Evolutionary conservation across 2,888 invertebrate genomes (phyloP).

Genomic region (Theretra japonica): DNA sequence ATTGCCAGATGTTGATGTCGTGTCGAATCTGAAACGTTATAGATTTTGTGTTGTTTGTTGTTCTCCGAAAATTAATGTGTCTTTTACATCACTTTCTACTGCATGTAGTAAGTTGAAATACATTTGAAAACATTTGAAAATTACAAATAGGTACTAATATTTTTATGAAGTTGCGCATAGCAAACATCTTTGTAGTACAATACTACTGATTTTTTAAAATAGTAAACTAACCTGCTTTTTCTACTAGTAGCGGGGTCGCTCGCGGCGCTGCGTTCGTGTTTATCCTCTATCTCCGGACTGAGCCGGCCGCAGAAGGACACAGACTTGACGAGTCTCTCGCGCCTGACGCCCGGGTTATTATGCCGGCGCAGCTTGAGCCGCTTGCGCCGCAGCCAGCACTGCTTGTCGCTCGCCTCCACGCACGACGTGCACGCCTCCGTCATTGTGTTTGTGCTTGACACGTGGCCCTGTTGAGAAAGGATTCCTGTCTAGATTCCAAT

Average conservation of each 20-base stretch:
- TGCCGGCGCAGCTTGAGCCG: slow-evolving; percentile 68
- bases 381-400: slow-evolving; percentile 76
- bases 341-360: slow-evolving; percentile 57
- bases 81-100: too few relatives aligned
- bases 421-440: slow-evolving; percentile 82
- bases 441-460: slow-evolving; percentile 82
- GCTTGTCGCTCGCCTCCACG: slow-evolving; percentile 79
- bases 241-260: slow-evolving; percentile 87
- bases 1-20: slow-evolving; percentile 86
- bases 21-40: slow-evolving; percentile 74
- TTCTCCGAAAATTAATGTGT: too few relatives aligned
- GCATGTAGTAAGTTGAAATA: too few relatives aligned
- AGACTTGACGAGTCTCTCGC: slow-evolving; percentile 87
- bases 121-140: too few relatives aligned
- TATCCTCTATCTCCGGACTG: slow-evolving; percentile 84
- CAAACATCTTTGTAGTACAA: not conserved
- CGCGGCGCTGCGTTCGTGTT: slow-evolving; percentile 84
- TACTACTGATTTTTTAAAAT: too few relatives aligned
- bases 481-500: too few relatives aligned
- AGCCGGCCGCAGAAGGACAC: slow-evolving; percentile 89
- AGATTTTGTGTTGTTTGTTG: too few relatives aligned
- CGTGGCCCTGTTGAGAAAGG: slow-evolving; percentile 67
- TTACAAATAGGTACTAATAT: too few relatives aligned
- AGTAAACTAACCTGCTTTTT: slow-evolving; percentile 73
- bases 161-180: too few relatives aligned